Evolutionary conservation across 1,140 invertebrate genomes (phyloP).

Genomic region (Spodoptera frugiperda): DNA sequence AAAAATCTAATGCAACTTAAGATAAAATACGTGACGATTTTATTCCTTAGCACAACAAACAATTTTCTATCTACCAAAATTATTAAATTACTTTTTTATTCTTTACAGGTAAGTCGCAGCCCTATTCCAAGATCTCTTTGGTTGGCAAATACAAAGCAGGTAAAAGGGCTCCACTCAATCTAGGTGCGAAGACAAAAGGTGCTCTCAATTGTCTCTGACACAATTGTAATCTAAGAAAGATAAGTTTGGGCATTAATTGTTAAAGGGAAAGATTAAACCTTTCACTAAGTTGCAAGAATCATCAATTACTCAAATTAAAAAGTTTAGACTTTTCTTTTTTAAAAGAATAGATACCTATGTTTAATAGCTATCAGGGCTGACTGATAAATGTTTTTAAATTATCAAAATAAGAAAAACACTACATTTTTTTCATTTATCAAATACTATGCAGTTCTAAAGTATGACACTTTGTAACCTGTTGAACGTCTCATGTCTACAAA

Average conservation of each 20-base stretch:
- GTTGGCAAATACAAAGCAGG: conserved; percentile 16
- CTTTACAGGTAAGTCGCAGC: conserved; percentile 19
- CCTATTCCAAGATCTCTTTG: background rate
- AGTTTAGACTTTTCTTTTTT: background rate
- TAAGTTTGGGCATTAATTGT: conserved; percentile 29
- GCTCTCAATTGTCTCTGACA: conserved; percentile 24
- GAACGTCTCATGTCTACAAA: too few species aligned
- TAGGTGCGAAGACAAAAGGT: conserved; percentile 31
- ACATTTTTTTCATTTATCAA: too few species aligned
- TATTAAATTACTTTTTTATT: background rate
- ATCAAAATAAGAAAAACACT: too few species aligned
- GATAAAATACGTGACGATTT: too few species aligned
- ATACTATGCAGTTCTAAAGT: too few species aligned
- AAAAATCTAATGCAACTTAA: too few species aligned
- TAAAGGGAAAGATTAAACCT: conserved; percentile 22
- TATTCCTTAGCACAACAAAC: too few species aligned
- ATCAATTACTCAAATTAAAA: conserved; percentile 26
- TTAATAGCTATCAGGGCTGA: too few species aligned
- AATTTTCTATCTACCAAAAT: too few species aligned
- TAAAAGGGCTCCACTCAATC: conserved; percentile 21
- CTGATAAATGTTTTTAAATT: too few species aligned
- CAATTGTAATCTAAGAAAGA: conserved; percentile 34
- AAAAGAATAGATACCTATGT: background rate
- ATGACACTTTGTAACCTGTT: too few species aligned
- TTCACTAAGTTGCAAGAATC: conserved; percentile 24